phyloP scores from a whole-genome alignment of 2,113 vertebrate genomes.

The Cariama cristata region DNA sequence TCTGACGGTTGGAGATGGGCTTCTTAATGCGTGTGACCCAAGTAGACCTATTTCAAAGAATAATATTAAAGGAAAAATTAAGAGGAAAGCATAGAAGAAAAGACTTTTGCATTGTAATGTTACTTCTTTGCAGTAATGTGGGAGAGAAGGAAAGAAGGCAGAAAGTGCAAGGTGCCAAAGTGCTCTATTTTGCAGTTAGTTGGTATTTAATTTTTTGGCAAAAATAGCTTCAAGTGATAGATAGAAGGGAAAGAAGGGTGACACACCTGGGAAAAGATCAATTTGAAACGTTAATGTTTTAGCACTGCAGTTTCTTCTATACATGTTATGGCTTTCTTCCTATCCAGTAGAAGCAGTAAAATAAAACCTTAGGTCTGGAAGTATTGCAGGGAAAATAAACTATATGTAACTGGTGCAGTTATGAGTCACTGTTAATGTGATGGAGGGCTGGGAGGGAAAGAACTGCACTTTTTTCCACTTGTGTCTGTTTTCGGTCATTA shows the following conservation, averaged over 20 bases:
- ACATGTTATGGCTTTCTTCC: rapidly evolving
- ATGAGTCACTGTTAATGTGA: not conserved
- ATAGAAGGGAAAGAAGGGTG: not conserved
- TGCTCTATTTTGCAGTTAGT: not conserved
- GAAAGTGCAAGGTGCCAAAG: not conserved
- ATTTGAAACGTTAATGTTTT: not conserved
- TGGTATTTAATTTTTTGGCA: not conserved
- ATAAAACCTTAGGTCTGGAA: not conserved
- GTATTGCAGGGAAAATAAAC: not conserved
- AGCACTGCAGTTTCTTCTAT: not conserved
- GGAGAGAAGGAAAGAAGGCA: not conserved
- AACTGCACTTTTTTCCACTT: not conserved
- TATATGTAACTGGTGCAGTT: not conserved
- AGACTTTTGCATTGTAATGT: rapidly evolving
- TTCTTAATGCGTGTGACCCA: not conserved
- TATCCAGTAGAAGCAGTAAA: not conserved
- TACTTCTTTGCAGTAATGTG: not conserved
- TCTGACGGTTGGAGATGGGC: not conserved
- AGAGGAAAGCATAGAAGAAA: not conserved
- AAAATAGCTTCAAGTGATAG: not conserved
- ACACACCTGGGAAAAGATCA: not conserved
- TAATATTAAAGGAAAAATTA: not conserved
- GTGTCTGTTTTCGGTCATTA: not conserved
- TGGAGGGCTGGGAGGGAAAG: not conserved
- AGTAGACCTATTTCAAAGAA: not conserved